Evolutionary conservation across 2,888 invertebrate genomes (phyloP), one percentile per base, ranked within the genome.

Genomic region (Cheiracanthium punctorium): DNA sequence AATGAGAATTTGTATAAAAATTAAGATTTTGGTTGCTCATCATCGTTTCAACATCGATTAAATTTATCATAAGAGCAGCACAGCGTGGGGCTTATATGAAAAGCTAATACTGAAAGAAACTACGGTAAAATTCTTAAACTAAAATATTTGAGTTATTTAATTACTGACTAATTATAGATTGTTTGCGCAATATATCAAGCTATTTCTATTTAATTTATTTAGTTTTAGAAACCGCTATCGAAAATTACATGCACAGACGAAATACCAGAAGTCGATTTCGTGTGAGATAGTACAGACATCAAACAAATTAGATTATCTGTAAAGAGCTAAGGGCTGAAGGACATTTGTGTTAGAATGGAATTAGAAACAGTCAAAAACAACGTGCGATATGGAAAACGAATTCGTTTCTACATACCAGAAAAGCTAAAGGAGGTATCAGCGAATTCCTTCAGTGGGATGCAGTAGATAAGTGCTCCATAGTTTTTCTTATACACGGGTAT

Each of bases 261-360:
- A 75, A 75, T 75, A 52, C 74, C 74, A 33, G 37, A 24, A 33
- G 64, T 64, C 74, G 33, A 37, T 75, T 75, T 32, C 33, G 28
- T 64, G 64, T 37, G 64, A 64, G 64, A 74, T 37, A 24, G 74
- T 33, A 28, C 30, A 24, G 28, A 52, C 58, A 52, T 30, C 32
- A 52, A 74, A 74, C 30, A 64, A 75, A 75, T 75, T 75, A 32
- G 73, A 73, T 73, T 73, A 73, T 58, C 73, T 33, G 74, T n/a
- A 28, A 24, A n/a, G 30, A 58, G 20, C 17, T 20, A 33, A 64
- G 24, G 48, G 24, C 28, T 70, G 37, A 70, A 70, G 69, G 33
- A 70, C 64, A 75, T 24, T 75, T 30, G 48, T 28, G 14, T 8
- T 70, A 12, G 33, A 33, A 37, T 33, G 37, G 64, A 33, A 76